Conservation (phyloP, 2,888 invertebrate species). For the Xestia sexstrigata region DNA sequence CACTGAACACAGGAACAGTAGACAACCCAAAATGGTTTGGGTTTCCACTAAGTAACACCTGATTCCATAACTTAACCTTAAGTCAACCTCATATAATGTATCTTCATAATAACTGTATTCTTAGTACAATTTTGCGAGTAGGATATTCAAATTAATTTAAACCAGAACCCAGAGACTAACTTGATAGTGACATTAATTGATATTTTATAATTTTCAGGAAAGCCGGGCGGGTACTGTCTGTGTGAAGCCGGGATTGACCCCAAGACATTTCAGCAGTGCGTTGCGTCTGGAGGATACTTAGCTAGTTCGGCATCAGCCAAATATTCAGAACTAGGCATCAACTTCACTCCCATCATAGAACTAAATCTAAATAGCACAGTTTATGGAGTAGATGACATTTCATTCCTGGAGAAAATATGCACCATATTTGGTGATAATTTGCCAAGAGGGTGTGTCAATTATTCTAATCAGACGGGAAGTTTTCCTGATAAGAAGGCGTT, state of each 20-base stretch:
- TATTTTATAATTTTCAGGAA: slow-evolving; percentile 24
- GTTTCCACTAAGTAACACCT: neutral
- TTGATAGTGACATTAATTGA: neutral
- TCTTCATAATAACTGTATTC: neutral
- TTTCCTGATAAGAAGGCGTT: slow-evolving; percentile 33
- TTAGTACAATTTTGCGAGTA: neutral
- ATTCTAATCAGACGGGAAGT: slow-evolving; percentile 26
- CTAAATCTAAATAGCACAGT: slow-evolving; percentile 45
- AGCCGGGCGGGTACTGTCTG: slow-evolving; percentile 44
- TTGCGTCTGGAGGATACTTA: slow-evolving; percentile 16
- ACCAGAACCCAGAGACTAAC: neutral
- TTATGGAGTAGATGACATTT: slow-evolving; percentile 71
- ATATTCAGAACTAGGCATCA: slow-evolving; percentile 32
- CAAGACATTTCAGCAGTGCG: slow-evolving; percentile 46
- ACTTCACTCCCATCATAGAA: slow-evolving; percentile 48
- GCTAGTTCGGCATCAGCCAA: slow-evolving; percentile 34
- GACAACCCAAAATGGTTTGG: neutral
- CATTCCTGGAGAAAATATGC: slow-evolving; percentile 77
- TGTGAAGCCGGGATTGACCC: slow-evolving; percentile 51
- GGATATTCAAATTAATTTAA: neutral
- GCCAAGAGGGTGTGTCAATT: slow-evolving; percentile 74
- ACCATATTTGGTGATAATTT: slow-evolving; percentile 74
- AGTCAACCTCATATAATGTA: neutral
- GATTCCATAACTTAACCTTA: neutral
- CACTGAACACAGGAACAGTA: neutral